These are phyloP conservation scores for Malurus splendens DNA, from an alignment of 2,797 vertebrate species.

Conservation along the genomic window DNA sequence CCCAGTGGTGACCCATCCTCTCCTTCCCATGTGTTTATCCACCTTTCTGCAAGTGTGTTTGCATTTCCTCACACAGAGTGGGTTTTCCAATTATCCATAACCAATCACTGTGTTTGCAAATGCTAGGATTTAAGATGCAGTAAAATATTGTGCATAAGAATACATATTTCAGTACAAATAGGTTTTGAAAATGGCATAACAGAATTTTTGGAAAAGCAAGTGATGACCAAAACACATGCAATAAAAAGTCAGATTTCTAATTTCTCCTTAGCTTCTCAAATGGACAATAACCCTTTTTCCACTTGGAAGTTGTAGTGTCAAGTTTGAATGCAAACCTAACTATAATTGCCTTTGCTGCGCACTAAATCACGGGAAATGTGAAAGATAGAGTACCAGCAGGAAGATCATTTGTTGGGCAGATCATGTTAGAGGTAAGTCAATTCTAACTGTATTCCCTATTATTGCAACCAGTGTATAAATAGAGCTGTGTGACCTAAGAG, in stretches of 20 bases:
- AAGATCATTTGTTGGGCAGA: neutral
- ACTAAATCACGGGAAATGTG: neutral
- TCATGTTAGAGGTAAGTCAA: neutral
- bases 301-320: neutral
- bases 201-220: fast-evolving
- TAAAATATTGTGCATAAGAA: neutral
- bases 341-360: neutral
- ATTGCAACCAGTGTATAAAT: neutral
- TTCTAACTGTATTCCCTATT: neutral
- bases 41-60: neutral
- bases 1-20: neutral
- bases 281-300: neutral
- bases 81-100: neutral
- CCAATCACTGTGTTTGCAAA: neutral
- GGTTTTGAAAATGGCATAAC: neutral
- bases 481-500: neutral
- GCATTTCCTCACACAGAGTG: neutral
- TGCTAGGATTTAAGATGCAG: neutral
- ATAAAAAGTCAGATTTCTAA: neutral
- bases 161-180: neutral
- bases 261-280: neutral
- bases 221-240: neutral
- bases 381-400: neutral
- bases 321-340: neutral
- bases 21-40: neutral